Evolutionary conservation across 2,888 invertebrate genomes (phyloP).

Genomic region (Mechanitis mazaeus): DNA sequence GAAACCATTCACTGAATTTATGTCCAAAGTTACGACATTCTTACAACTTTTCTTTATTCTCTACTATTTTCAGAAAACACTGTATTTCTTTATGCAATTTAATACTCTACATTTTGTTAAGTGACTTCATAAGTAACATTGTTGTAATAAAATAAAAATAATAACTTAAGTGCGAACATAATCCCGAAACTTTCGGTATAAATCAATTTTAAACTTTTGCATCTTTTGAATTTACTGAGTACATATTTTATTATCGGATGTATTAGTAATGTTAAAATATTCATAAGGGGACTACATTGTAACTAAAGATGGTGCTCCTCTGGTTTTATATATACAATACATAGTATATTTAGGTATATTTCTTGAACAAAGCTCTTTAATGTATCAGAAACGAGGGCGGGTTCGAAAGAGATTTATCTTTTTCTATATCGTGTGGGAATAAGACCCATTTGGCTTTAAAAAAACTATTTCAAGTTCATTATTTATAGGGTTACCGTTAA

Average conservation of each 20-base stretch:
- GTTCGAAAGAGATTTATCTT: slow-evolving; percentile 66
- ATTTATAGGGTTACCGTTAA: too few species aligned
- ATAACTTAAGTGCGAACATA: slow-evolving; percentile 52
- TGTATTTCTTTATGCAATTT: slow-evolving; percentile 73
- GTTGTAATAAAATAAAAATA: slow-evolving; percentile 61
- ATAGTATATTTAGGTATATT: slow-evolving; percentile 28
- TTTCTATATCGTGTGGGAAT: slow-evolving; percentile 66
- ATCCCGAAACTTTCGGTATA: slow-evolving; percentile 56
- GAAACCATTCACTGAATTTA: slow-evolving; percentile 69
- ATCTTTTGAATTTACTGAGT: slow-evolving; percentile 48
- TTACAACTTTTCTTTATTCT: slow-evolving; percentile 69
- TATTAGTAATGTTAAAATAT: slow-evolving; percentile 52
- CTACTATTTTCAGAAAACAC: slow-evolving; percentile 73
- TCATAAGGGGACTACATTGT: slow-evolving; percentile 50
- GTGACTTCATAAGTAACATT: slow-evolving; percentile 63
- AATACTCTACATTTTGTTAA: slow-evolving; percentile 64
- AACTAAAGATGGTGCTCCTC: slow-evolving; percentile 30
- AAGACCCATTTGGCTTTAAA: slow-evolving; percentile 31
- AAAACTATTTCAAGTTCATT: slow-evolving; percentile 44
- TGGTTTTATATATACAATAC: slow-evolving; percentile 29
- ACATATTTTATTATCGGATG: slow-evolving; percentile 56
- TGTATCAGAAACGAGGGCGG: slow-evolving; percentile 55
- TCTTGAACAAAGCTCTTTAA: slow-evolving; percentile 41
- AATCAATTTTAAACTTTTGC: slow-evolving; percentile 57
- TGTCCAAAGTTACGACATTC: slow-evolving; percentile 66